phyloP scores from a whole-genome alignment of 2,113 vertebrate species.

The Chionis minor region DNA sequence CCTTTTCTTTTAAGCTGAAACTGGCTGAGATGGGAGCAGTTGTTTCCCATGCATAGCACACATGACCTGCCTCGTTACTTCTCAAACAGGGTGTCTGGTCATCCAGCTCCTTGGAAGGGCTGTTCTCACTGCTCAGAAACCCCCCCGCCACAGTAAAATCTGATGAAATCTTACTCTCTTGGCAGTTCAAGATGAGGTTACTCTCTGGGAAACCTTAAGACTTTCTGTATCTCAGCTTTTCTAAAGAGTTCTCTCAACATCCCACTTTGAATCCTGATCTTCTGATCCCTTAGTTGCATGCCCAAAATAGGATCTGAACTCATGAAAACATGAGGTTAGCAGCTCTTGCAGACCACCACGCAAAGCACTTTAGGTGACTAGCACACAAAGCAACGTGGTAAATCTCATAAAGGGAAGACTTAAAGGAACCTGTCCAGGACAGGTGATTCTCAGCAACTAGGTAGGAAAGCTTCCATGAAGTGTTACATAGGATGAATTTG shows the following conservation, averaged over 20 bases:
- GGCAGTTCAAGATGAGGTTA: background rate
- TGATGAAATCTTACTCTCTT: background rate
- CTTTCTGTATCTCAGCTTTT: background rate
- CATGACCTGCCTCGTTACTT: rapidly evolving
- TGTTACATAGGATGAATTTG: background rate
- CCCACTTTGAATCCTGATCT: background rate
- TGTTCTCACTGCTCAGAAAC: background rate
- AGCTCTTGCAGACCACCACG: background rate
- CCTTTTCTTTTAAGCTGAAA: background rate
- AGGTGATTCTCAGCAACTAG: background rate
- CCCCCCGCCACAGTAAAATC: rapidly evolving
- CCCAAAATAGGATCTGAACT: background rate
- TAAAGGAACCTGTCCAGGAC: background rate
- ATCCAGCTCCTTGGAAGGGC: background rate
- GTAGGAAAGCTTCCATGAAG: background rate
- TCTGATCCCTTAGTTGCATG: background rate
- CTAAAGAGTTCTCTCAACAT: background rate
- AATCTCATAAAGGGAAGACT: background rate
- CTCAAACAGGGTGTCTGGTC: background rate
- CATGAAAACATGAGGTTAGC: background rate
- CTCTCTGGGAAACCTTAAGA: background rate
- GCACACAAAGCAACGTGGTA: rapidly evolving
- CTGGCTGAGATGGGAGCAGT: background rate
- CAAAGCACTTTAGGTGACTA: background rate
- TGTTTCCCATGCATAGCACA: background rate